Conservation (phyloP, 2,888 invertebrate species). For the Perdita meconis region DNA sequence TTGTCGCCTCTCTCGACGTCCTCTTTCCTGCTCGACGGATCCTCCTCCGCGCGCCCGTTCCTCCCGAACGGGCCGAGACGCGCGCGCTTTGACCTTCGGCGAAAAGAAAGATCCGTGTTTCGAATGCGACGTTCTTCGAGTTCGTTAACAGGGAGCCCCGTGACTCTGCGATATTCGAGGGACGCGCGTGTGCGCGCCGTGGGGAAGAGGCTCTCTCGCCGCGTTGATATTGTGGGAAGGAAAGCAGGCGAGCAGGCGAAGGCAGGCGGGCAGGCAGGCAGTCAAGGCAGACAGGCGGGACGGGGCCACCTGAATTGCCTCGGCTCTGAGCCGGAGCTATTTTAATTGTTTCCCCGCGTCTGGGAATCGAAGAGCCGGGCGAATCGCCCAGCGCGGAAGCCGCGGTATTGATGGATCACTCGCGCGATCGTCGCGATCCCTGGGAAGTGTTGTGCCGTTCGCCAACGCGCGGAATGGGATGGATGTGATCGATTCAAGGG, state of each 20-base stretch:
- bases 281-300: neutral
- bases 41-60: neutral
- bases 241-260: too few relatives aligned
- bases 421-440: slow-evolving; percentile 16
- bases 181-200: slow-evolving; percentile 9
- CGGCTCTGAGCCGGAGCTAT: slow-evolving; percentile 20
- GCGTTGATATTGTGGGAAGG: slow-evolving; percentile 48
- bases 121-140: slow-evolving; percentile 59
- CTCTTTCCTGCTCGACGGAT: neutral
- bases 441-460: neutral
- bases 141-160: slow-evolving; percentile 68
- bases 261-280: neutral
- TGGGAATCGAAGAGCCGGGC: neutral
- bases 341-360: slow-evolving; percentile 31
- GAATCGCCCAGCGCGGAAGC: slow-evolving; percentile 1
- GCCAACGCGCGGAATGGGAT: slow-evolving; percentile 18
- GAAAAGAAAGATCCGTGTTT: slow-evolving; percentile 55
- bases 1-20: slow-evolving; percentile 5
- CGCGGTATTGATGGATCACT: slow-evolving; percentile 6
- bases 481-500: slow-evolving; percentile 31
- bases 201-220: slow-evolving; percentile 19
- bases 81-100: slow-evolving; percentile 64
- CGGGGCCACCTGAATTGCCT: slow-evolving; percentile 15
- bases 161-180: slow-evolving; percentile 64
- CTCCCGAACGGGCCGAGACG: slow-evolving; percentile 7